Conservation (phyloP, 1,140 invertebrate genomes). For the Ips typographus region DNA sequence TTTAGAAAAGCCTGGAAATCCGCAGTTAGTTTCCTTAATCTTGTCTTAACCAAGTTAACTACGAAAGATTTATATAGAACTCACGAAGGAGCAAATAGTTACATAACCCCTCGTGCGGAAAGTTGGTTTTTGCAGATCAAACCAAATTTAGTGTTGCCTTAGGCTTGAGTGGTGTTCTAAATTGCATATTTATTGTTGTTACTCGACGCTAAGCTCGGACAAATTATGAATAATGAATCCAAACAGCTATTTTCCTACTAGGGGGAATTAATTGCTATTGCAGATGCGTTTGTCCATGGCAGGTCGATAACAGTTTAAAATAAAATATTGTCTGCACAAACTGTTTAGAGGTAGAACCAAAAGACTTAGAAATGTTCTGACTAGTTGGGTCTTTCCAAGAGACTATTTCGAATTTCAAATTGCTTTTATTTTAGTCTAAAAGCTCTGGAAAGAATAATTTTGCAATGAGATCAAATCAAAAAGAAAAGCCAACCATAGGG, state of each 20-base stretch:
- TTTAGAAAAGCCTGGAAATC: neutral
- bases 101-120: neutral
- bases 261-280: neutral
- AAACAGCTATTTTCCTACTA: neutral
- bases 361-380: no score
- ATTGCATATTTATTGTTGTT: neutral
- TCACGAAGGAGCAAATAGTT: neutral
- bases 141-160: neutral
- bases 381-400: no score
- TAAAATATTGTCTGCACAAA: no score
- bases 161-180: neutral
- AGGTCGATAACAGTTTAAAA: neutral
- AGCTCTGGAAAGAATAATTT: no score
- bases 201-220: neutral
- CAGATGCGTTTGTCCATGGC: neutral
- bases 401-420: no score
- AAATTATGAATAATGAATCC: constrained; percentile 1
- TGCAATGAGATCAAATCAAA: no score
- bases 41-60: neutral
- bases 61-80: neutral
- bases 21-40: neutral
- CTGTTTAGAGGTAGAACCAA: neutral
- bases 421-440: no score
- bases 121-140: neutral
- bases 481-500: no score